A percentile compares a stretch with the other conserved stretches of the same genome.
Evolutionary conservation across 2,113 vertebrate genomes (phyloP).

Genomic region (Dendrocopos noguchii): DNA sequence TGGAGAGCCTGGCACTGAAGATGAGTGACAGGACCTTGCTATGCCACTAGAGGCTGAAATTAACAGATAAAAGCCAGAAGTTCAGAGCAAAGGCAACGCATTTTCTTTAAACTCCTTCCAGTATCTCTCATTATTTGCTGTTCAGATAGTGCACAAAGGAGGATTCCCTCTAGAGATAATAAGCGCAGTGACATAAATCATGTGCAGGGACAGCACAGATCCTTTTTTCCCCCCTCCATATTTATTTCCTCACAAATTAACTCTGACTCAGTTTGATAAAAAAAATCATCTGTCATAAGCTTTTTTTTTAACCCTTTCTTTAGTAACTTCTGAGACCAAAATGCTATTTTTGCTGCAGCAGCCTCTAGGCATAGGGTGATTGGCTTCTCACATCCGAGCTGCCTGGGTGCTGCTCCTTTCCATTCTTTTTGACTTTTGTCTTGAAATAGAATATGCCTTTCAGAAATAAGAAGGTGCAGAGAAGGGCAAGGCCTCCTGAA

Average conservation of each 20-base stretch:
- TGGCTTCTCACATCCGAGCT: neutral
- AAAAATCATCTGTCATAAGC: neutral
- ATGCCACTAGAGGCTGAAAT: neutral
- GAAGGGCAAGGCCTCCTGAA: neutral
- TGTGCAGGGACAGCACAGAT: accelerated
- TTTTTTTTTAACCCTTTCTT: neutral
- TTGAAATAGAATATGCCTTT: neutral
- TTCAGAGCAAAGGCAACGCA: constrained; percentile 13
- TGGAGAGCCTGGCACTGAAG: neutral
- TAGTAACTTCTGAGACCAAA: neutral
- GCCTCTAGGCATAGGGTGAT: neutral
- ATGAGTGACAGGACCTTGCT: neutral
- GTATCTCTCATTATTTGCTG: neutral
- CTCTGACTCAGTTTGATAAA: neutral
- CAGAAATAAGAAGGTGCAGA: neutral
- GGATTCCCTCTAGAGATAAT: constrained; percentile 9
- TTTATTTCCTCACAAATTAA: neutral
- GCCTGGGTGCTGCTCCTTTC: neutral
- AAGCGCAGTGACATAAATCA: neutral
- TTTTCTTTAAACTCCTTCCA: constrained; percentile 33
- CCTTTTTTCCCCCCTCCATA: neutral
- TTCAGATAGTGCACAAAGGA: neutral
- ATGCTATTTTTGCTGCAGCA: neutral
- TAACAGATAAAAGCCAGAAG: constrained; percentile 16
- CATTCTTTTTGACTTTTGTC: neutral